These are phyloP conservation scores for Alces alces DNA, from an alignment of 2,113 vertebrate species.

Conservation along the genomic window DNA sequence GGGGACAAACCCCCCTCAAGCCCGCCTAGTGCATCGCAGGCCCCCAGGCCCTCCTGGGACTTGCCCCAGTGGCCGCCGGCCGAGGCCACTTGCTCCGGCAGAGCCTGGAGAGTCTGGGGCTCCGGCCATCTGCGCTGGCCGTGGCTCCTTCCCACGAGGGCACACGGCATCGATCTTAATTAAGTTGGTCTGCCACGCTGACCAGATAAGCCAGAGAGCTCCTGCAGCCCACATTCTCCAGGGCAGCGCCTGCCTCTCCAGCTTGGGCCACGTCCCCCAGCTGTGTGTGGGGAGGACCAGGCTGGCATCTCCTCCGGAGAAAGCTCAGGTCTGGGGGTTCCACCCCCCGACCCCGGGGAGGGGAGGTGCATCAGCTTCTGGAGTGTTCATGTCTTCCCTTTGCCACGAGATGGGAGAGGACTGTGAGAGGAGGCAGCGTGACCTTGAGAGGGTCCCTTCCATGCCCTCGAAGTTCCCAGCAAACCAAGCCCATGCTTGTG, in stretches of 20 bases:
- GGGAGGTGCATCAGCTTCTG: not conserved
- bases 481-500: not conserved
- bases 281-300: not conserved
- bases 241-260: not conserved
- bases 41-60: not conserved
- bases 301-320: not conserved
- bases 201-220: not conserved
- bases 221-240: not conserved
- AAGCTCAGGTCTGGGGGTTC: not conserved
- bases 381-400: not conserved
- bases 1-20: not conserved
- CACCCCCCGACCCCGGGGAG: not conserved
- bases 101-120: not conserved
- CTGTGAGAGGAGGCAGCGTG: not conserved
- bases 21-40: not conserved
- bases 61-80: not conserved
- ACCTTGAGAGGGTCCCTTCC: not conserved
- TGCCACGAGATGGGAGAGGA: not conserved
- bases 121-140: slow-evolving; percentile 31
- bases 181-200: not conserved
- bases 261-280: not conserved
- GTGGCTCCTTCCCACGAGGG: not conserved
- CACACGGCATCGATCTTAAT: slow-evolving; percentile 28
- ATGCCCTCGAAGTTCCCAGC: not conserved
- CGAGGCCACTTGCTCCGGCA: not conserved